These are phyloP conservation scores for Cerceris rybyensis DNA, from an alignment of 2,888 invertebrate genomes.

Conservation along the genomic window DNA sequence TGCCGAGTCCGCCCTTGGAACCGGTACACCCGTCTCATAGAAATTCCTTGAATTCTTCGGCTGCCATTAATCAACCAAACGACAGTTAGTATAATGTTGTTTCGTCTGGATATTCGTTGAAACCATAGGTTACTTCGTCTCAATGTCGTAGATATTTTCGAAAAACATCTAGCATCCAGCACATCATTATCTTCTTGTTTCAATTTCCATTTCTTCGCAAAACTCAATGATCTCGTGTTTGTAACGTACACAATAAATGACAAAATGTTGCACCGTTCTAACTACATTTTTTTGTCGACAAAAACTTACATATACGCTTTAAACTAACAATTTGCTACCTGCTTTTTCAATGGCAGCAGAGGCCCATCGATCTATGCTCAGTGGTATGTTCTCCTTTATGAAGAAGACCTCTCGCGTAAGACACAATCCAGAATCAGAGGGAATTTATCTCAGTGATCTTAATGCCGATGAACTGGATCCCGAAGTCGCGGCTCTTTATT, in stretches of 20 bases:
- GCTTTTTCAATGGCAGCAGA: constrained; percentile 76
- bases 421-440: constrained; percentile 87
- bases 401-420: constrained; percentile 86
- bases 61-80: constrained; percentile 66
- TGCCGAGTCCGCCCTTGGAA: constrained; percentile 85
- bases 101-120: neutral
- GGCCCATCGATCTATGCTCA: constrained; percentile 89
- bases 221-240: no score
- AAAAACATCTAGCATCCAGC: no score
- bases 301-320: constrained; percentile 27
- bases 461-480: constrained; percentile 95
- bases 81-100: constrained; percentile 70
- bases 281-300: neutral
- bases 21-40: constrained; percentile 68
- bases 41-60: constrained; percentile 70
- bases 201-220: no score
- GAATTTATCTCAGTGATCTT: constrained; percentile 95
- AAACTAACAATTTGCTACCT: constrained; percentile 64
- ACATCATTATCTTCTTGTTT: no score
- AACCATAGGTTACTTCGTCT: neutral
- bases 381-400: constrained; percentile 97
- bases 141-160: no score
- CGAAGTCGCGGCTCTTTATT: constrained; percentile 94
- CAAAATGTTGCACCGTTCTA: no score
- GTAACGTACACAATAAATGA: no score